Evolutionary conservation across 2,888 invertebrate genomes (phyloP), one percentile per base, ranked within the genome.

Genomic region (Eristalis intricaria): DNA sequence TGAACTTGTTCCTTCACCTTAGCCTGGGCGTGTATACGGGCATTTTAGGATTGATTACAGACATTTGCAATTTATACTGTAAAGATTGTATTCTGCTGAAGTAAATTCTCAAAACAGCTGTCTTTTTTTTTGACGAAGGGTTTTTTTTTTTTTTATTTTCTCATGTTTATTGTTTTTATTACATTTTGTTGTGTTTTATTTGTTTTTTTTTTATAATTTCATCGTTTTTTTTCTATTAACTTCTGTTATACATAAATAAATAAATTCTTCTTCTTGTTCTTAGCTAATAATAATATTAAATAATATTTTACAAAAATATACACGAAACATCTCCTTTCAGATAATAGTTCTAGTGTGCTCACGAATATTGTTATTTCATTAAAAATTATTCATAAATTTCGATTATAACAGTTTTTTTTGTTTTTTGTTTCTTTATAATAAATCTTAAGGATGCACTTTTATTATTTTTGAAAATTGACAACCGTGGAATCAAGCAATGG

Each of bases 231-330:
- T 75, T 32, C 23, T 61, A 65, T 61, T 58, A 71, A 29, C 23
- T 22, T 76, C 56, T 63, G 13, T 26, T 43, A 40, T 43, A 83
- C 76, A 83, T 83, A 68, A 83, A 83, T 71, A 71, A 83, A 80
- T 74, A 77, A 32, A 38, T 70, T 50, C 50, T 50, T 50, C 38
- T 76, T 66, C 70, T 65, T 65, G 29, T 35, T 77, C 58, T 82
- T 71, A 70, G 23, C 61, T 83, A 61, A 75, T 40, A 81, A 38
- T 75, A 74, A 68, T 66, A 79, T 43, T 58, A 70, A 70, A 82
- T 66, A 38, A 76, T 82, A 76, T 76, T 66, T 76, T 77, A 83
- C 76, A 83, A 83, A 82, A 77, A 77, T 83, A 77, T 83, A 76
- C 82, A 66, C 58, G 70, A 40, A 35, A 76, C 65, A 76, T 68